These are phyloP conservation scores for Ceyx margarethae DNA, from an alignment of 2,113 vertebrate genomes.

Conservation along the genomic window DNA sequence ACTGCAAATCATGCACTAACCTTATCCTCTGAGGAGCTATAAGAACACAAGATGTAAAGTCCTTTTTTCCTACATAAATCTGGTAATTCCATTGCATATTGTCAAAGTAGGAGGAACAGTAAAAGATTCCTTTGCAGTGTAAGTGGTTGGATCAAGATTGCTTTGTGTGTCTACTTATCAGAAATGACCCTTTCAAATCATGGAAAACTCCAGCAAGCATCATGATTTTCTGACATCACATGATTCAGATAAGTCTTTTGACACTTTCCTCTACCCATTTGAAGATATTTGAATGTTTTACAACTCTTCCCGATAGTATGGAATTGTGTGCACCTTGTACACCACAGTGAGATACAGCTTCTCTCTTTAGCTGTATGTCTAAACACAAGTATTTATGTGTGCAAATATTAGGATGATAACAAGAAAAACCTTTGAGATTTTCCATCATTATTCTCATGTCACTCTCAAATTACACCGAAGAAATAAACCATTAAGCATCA, in stretches of 20 bases:
- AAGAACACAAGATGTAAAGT: neutral
- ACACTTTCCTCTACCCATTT: rapidly evolving
- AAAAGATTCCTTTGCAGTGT: neutral
- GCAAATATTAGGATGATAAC: neutral
- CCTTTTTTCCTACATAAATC: neutral
- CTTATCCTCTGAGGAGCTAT: neutral
- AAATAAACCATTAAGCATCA: neutral
- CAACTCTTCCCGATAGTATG: neutral
- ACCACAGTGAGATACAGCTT: neutral
- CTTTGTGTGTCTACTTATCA: neutral
- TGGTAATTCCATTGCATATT: neutral
- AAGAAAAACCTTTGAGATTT: neutral
- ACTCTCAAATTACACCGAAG: neutral
- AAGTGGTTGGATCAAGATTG: neutral
- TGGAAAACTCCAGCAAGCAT: neutral
- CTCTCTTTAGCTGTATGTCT: neutral
- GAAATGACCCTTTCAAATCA: neutral
- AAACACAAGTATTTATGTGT: neutral
- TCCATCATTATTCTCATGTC: neutral
- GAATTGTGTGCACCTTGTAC: neutral
- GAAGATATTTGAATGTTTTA: neutral
- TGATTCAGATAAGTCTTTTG: neutral
- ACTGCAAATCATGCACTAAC: neutral
- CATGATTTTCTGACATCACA: neutral
- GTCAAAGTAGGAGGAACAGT: neutral